These are phyloP conservation scores for Vombatus ursinus DNA, from an alignment of 2,113 vertebrate species.

Conservation along the genomic window DNA sequence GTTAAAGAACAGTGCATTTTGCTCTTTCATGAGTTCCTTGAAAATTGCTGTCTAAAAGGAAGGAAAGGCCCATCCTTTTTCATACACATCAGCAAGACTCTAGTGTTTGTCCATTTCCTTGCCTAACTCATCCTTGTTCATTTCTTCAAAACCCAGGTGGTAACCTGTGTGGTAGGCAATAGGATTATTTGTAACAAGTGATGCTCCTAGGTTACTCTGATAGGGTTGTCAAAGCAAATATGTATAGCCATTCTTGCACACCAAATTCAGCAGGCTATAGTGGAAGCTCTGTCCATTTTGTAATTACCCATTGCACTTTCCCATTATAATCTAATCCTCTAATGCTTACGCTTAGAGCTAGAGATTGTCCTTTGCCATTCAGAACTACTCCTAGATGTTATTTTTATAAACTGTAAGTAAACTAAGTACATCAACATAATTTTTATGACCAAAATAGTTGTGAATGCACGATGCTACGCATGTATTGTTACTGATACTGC, in stretches of 20 bases:
- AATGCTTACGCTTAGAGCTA: slow-evolving; percentile 53
- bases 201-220: slow-evolving; percentile 30
- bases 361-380: slow-evolving; percentile 54
- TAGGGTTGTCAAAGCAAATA: not conserved
- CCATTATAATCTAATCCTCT: slow-evolving; percentile 45
- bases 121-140: slow-evolving; percentile 28
- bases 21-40: slow-evolving; percentile 37
- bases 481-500: slow-evolving; percentile 65
- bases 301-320: slow-evolving; percentile 61
- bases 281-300: slow-evolving; percentile 54
- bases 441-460: slow-evolving; percentile 69
- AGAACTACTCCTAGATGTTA: slow-evolving; percentile 49
- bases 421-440: slow-evolving; percentile 55
- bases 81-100: not conserved
- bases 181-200: not conserved
- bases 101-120: not conserved
- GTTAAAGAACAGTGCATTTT: slow-evolving; percentile 8
- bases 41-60: slow-evolving; percentile 2
- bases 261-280: slow-evolving; percentile 47
- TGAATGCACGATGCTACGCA: slow-evolving; percentile 69
- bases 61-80: not conserved
- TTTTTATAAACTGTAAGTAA: slow-evolving; percentile 67
- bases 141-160: slow-evolving; percentile 42
- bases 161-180: slow-evolving; percentile 33
- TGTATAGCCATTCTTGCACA: slow-evolving; percentile 69